These are phyloP conservation scores for Monochamus alternatus DNA, from an alignment of 2,888 invertebrate genomes.

Conservation along the genomic window DNA sequence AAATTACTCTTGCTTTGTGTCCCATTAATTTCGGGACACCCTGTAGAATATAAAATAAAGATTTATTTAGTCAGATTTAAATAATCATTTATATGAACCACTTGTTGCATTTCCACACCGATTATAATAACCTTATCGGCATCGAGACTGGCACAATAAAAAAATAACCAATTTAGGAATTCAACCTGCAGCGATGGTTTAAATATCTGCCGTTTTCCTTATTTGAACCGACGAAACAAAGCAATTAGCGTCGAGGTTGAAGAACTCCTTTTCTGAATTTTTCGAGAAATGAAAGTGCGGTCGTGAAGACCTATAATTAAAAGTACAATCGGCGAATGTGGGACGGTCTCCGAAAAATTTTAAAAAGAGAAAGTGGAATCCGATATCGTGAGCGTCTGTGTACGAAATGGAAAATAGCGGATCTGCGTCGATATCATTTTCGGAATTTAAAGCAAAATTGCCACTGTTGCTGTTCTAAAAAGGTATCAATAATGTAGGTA, in stretches of 20 bases:
- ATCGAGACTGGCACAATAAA: background rate
- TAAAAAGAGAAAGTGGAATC: constrained; percentile 11
- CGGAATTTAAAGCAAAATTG: no score
- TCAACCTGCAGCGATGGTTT: constrained; percentile 38
- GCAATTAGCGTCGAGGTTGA: background rate
- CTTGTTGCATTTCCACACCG: background rate
- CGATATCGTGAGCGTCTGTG: no score
- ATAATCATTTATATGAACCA: background rate
- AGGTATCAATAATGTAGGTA: no score
- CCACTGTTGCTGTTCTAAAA: no score
- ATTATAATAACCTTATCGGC: background rate
- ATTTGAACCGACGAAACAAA: background rate
- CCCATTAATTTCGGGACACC: no score
- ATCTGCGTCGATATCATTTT: no score
- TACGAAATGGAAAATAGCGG: no score
- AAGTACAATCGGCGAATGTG: constrained; percentile 1
- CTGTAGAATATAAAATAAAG: background rate
- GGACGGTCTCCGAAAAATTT: constrained; percentile 17
- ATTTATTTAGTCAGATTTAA: background rate
- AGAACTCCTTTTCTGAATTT: constrained; percentile 18
- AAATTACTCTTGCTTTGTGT: no score
- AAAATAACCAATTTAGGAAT: constrained; percentile 2
- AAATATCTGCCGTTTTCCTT: constrained; percentile 10
- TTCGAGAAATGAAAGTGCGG: constrained; percentile 23
- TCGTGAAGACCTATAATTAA: constrained; percentile 12